Conservation (phyloP, 2,888 invertebrate species). For the Drosophila robusta region DNA sequence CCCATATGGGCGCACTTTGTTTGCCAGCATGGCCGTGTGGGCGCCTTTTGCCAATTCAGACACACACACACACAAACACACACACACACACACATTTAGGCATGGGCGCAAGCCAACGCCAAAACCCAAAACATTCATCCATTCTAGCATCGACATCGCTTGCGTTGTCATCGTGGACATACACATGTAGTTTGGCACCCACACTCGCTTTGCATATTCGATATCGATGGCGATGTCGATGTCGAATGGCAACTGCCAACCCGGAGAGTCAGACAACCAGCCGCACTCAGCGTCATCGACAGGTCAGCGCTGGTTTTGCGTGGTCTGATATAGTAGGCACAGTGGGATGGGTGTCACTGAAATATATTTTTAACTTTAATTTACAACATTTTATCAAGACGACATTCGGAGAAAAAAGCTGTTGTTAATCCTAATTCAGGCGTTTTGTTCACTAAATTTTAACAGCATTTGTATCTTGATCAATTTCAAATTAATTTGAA, state of each 20-base stretch:
- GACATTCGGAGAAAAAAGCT: too few species aligned
- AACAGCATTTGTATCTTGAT: too few species aligned
- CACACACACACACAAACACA: conserved; percentile 12
- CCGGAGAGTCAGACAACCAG: conserved; percentile 17
- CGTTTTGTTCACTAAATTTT: too few species aligned
- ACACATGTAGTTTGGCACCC: conserved; percentile 76
- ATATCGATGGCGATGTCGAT: conserved; percentile 28
- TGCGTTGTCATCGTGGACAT: conserved; percentile 66
- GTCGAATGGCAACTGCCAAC: conserved; percentile 27
- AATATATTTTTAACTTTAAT: neutral
- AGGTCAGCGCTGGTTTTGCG: conserved; percentile 34
- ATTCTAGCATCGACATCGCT: conserved; percentile 59
- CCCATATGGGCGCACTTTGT: conserved; percentile 59
- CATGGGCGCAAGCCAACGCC: conserved; percentile 56
- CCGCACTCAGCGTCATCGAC: conserved; percentile 30
- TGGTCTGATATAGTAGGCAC: conserved; percentile 27
- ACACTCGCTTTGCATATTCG: conserved; percentile 58
- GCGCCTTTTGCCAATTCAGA: conserved; percentile 43
- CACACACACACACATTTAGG: conserved; percentile 7
- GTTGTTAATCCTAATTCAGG: too few species aligned
- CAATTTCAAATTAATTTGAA: too few species aligned
- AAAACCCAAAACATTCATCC: conserved; percentile 50
- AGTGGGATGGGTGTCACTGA: conserved; percentile 21
- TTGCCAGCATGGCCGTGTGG: conserved; percentile 44
- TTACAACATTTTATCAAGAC: too few species aligned